These are phyloP conservation scores for Lateolabrax maculatus DNA, from an alignment of 2,797 vertebrate species.

Conservation along the genomic window DNA sequence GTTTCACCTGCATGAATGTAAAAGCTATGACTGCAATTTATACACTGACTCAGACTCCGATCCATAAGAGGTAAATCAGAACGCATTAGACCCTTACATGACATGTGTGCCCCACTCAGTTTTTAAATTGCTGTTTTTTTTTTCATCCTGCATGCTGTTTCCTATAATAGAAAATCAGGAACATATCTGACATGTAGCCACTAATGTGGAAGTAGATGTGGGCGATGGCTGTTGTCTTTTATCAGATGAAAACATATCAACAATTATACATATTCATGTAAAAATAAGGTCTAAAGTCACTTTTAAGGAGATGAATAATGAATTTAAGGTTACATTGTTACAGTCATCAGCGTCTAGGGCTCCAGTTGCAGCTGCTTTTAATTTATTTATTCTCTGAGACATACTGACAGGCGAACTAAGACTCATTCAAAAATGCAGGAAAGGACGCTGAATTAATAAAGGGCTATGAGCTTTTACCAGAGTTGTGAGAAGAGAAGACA, in stretches of 20 bases:
- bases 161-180: constrained; percentile 11
- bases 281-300: constrained; percentile 12
- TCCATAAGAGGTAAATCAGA: constrained; percentile 54
- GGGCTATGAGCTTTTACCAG: constrained; percentile 68
- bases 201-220: neutral
- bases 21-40: constrained; percentile 41
- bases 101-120: constrained; percentile 12
- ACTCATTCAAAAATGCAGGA: constrained; percentile 65
- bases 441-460: constrained; percentile 78
- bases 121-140: constrained; percentile 34
- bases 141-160: constrained; percentile 1
- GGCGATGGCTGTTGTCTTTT: neutral
- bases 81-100: constrained; percentile 37
- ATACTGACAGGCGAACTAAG: constrained; percentile 56
- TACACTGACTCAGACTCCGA: constrained; percentile 21
- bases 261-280: constrained; percentile 4
- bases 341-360: constrained; percentile 36
- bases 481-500: constrained; percentile 64
- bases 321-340: constrained; percentile 32
- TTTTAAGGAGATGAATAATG: constrained; percentile 20
- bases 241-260: neutral
- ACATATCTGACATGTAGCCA: constrained; percentile 1
- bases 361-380: constrained; percentile 49
- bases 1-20: constrained; percentile 53
- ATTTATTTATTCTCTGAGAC: constrained; percentile 73